Percentiles rank a stretch among this genome's conserved stretches.
Evolutionary conservation across 1,140 invertebrate genomes (phyloP).

Genomic region (Drosophila willistoni): DNA sequence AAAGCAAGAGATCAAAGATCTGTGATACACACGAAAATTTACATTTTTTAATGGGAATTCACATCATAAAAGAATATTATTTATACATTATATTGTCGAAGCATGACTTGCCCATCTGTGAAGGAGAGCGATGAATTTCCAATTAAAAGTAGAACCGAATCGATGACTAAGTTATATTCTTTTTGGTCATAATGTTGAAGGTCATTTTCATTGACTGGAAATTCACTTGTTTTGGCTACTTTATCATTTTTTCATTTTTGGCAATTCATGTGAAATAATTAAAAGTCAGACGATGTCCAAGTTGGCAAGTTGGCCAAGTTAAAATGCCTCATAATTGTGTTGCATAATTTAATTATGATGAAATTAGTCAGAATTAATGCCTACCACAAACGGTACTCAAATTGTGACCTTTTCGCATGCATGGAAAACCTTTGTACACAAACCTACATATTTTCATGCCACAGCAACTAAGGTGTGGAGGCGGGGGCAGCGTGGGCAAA

Average conservation of each 20-base stretch:
- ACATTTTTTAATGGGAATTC: slow-evolving; percentile 6
- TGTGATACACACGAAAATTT: background rate
- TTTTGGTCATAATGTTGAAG: slow-evolving; percentile 43
- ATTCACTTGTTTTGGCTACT: slow-evolving; percentile 34
- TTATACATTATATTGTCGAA: background rate
- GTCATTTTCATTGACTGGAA: slow-evolving; percentile 49
- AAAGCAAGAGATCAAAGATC: slow-evolving; percentile 6
- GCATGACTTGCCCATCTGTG: background rate
- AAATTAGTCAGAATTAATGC: slow-evolving; percentile 52
- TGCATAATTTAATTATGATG: slow-evolving; percentile 49
- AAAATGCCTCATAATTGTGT: slow-evolving; percentile 55
- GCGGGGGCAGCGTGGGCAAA: slow-evolving; percentile 7
- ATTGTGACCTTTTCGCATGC: slow-evolving; percentile 44
- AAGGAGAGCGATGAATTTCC: background rate
- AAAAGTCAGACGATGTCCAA: slow-evolving; percentile 36
- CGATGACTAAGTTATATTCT: slow-evolving; percentile 32
- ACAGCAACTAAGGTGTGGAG: slow-evolving; percentile 9
- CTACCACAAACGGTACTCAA: slow-evolving; percentile 30
- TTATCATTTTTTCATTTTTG: slow-evolving; percentile 35
- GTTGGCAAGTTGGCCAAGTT: slow-evolving; percentile 45
- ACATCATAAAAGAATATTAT: background rate
- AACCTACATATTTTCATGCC: background rate
- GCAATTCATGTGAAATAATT: slow-evolving; percentile 76
- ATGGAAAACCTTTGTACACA: slow-evolving; percentile 28
- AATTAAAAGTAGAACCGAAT: slow-evolving; percentile 5